Evolutionary conservation across 2,113 vertebrate species (phyloP).

Genomic region (Trichechus manatus): DNA sequence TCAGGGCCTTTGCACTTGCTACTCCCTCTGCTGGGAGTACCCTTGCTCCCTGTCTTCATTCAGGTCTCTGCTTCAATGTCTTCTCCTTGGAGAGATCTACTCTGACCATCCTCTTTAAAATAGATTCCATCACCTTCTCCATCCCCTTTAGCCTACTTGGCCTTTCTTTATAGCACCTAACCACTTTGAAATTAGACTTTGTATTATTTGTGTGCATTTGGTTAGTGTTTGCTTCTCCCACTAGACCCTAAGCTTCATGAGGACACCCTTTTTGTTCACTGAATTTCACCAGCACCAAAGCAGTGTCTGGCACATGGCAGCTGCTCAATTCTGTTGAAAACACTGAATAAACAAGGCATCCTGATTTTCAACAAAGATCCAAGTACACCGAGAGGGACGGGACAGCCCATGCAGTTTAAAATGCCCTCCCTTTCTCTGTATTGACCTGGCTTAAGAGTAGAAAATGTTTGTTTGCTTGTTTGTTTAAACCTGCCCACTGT

Average conservation of each 20-base stretch:
- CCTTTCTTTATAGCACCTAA: background rate
- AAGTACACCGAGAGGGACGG: background rate
- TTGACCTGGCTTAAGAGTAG: background rate
- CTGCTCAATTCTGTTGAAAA: background rate
- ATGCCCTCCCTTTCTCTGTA: background rate
- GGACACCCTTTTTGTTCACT: background rate
- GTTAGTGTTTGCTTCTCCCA: background rate
- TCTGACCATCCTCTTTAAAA: background rate
- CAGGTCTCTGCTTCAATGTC: background rate
- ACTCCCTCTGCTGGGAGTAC: background rate
- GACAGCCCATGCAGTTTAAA: background rate
- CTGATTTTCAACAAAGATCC: background rate
- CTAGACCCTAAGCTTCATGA: background rate
- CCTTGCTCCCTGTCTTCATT: background rate
- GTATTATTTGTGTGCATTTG: background rate
- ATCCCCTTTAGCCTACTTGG: background rate
- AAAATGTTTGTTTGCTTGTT: background rate
- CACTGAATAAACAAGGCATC: background rate
- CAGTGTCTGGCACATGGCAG: background rate
- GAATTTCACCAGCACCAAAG: background rate
- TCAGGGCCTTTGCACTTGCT: background rate
- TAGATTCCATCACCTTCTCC: background rate
- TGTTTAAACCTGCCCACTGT: background rate
- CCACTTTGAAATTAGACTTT: background rate
- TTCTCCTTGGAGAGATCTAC: background rate